Evolutionary conservation across 2,888 invertebrate genomes (phyloP).

Genomic region (Drosophila diplacantha): DNA sequence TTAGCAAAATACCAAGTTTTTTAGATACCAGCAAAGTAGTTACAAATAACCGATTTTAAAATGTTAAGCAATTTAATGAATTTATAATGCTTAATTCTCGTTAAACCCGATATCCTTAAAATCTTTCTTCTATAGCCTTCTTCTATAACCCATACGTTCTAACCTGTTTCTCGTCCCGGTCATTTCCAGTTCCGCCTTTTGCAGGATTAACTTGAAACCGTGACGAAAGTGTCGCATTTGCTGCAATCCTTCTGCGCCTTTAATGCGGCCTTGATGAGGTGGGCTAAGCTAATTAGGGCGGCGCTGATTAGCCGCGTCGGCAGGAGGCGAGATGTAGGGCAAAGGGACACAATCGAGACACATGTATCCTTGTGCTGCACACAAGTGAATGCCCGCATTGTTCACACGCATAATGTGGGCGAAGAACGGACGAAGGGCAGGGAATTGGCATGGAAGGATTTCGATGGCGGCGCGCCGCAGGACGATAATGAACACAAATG

Average conservation of each 20-base stretch:
- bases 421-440: conserved; percentile 45
- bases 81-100: not conserved
- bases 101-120: not conserved
- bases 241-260: conserved; percentile 44
- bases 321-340: conserved; percentile 22
- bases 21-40: no score
- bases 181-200: not conserved
- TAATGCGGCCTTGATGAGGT: conserved; percentile 71
- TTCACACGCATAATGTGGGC: conserved; percentile 75
- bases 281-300: conserved; percentile 65
- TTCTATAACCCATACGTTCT: no score
- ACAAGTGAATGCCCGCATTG: conserved; percentile 70
- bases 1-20: no score
- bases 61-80: not conserved
- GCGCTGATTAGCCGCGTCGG: conserved; percentile 63
- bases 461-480: conserved; percentile 66
- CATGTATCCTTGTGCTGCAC: conserved; percentile 51
- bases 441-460: conserved; percentile 47
- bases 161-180: conserved; percentile 10
- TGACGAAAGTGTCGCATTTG: conserved; percentile 40
- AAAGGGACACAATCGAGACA: conserved; percentile 30
- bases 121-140: no score
- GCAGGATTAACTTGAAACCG: conserved; percentile 28
- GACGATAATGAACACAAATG: conserved; percentile 72
- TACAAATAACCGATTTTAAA: no score